These are phyloP conservation scores for Xiphophorus birchmanni DNA, from an alignment of 2,797 vertebrate genomes.

Conservation along the genomic window DNA sequence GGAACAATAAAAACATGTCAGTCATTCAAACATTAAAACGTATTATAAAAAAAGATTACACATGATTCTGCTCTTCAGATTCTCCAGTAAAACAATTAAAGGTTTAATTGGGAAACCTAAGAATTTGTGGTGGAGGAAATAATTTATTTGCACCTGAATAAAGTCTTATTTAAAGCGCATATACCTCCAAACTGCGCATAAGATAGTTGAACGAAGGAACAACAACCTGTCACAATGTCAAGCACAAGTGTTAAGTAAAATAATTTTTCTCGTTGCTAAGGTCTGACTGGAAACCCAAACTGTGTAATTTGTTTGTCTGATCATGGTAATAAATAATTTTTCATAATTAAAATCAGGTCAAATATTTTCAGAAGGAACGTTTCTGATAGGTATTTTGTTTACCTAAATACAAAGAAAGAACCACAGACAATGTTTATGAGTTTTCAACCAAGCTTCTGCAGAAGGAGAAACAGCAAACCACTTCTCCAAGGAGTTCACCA, in stretches of 20 bases:
- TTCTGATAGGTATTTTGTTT: too few relatives aligned
- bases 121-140: neutral
- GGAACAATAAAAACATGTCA: neutral
- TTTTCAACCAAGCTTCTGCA: too few relatives aligned
- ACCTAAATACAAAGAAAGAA: too few relatives aligned
- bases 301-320: neutral
- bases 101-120: neutral
- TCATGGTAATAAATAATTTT: neutral
- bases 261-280: neutral
- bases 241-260: too few relatives aligned
- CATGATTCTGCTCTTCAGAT: neutral
- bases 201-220: too few relatives aligned
- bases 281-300: neutral
- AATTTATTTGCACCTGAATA: neutral
- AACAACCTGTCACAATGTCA: too few relatives aligned
- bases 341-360: neutral
- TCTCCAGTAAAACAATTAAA: neutral
- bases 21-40: neutral
- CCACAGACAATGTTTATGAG: too few relatives aligned
- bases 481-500: too few relatives aligned
- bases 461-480: too few relatives aligned
- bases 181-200: too few relatives aligned
- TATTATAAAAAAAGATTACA: neutral
- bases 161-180: neutral
- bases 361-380: neutral